These are phyloP conservation scores for Chaetops frenatus DNA, from an alignment of 2,113 vertebrate species.

Conservation along the genomic window DNA sequence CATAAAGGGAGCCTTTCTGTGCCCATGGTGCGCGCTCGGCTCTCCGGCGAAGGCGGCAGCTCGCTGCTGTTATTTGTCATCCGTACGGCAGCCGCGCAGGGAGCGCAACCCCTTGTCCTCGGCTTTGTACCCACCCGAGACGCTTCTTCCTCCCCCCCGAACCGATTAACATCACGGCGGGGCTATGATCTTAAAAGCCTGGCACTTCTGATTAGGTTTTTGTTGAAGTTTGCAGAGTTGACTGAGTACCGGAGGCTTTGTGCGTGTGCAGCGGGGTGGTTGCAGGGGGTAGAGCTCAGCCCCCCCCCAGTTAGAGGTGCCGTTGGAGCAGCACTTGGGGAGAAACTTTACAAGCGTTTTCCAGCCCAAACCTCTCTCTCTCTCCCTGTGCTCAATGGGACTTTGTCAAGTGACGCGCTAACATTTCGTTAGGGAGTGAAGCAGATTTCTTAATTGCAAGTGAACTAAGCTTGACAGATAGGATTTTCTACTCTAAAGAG, in stretches of 20 bases:
- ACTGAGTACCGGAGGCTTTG: background rate
- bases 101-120: background rate
- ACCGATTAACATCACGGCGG: conserved; percentile 26
- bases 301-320: background rate
- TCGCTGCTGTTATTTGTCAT: conserved; percentile 7
- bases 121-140: background rate
- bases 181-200: conserved; percentile 62
- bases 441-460: conserved; percentile 39
- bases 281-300: background rate
- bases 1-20: conserved; percentile 46
- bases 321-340: background rate
- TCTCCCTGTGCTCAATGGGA: conserved; percentile 3
- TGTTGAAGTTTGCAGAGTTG: conserved; percentile 4
- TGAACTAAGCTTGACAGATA: conserved; percentile 14
- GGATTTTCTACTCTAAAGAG: background rate
- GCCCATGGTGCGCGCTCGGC: background rate
- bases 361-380: conserved; percentile 17
- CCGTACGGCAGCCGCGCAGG: background rate
- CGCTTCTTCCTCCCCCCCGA: background rate
- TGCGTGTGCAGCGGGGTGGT: background rate
- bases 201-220: background rate
- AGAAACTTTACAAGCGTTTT: conserved; percentile 24
- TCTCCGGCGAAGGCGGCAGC: conserved; percentile 36
- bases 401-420: background rate
- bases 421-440: conserved; percentile 41